These are phyloP conservation scores for Temnothorax nylanderi DNA, from an alignment of 1,140 invertebrate genomes.

Conservation along the genomic window DNA sequence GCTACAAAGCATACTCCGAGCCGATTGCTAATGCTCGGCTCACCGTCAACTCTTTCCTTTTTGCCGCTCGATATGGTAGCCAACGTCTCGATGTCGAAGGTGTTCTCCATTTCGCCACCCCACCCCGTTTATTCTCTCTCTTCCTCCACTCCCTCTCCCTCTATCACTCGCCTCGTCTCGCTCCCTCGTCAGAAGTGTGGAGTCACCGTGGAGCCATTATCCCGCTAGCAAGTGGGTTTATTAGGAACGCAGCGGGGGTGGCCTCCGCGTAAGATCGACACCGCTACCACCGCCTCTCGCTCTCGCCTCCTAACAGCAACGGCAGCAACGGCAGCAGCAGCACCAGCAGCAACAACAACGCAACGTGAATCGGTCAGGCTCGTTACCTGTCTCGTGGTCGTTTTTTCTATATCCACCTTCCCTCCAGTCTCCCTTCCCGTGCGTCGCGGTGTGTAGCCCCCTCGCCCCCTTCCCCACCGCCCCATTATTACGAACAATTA, in stretches of 20 bases:
- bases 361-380: constrained; percentile 78
- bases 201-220: constrained; percentile 83
- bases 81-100: constrained; percentile 65
- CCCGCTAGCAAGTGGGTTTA: constrained; percentile 83
- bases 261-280: constrained; percentile 77
- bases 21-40: constrained; percentile 58
- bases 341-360: constrained; percentile 42
- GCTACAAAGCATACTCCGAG: constrained; percentile 52
- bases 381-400: constrained; percentile 71
- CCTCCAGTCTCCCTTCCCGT: constrained; percentile 8
- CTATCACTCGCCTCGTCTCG: constrained; percentile 43
- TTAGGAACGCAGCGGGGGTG: constrained; percentile 84
- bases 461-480: constrained; percentile 9
- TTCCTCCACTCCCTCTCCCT: neutral
- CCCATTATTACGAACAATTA: constrained; percentile 78
- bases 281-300: constrained; percentile 64
- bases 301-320: constrained; percentile 22
- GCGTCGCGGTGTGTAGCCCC: constrained; percentile 24
- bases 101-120: constrained; percentile 59
- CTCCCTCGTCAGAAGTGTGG: constrained; percentile 74
- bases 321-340: constrained; percentile 27
- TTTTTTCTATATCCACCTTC: constrained; percentile 63
- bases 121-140: constrained; percentile 1
- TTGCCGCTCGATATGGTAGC: constrained; percentile 61
- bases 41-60: constrained; percentile 43